Evolutionary conservation across 1,140 invertebrate genomes (phyloP).

Genomic region (Forficula auricularia): DNA sequence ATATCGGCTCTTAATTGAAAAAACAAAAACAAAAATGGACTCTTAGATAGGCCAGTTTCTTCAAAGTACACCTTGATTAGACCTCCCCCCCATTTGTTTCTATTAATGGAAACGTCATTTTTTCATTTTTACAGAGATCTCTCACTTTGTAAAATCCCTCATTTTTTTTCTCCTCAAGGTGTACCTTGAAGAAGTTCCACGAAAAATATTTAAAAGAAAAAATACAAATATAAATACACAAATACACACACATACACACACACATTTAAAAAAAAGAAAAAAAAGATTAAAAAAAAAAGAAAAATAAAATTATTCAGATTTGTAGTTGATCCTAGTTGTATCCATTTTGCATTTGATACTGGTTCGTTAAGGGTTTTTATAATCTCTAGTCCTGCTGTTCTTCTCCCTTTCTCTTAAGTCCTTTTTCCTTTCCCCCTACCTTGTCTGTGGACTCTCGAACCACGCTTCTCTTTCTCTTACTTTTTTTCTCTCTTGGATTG

Average conservation of each 20-base stretch:
- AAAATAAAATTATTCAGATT: conserved; percentile 2
- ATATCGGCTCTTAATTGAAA: no score
- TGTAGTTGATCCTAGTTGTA: conserved; percentile 11
- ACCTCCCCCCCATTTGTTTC: no score
- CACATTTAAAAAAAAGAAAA: no score
- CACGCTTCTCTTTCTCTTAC: background rate
- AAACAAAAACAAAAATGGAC: background rate
- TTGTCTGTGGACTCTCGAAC: no score
- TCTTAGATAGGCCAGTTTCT: conserved; percentile 3
- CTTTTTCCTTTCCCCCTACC: no score
- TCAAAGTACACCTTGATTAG: conserved; percentile 10
- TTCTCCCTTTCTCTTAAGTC: conserved; percentile 2
- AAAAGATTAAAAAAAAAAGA: no score
- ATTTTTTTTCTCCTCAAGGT: conserved; percentile 6
- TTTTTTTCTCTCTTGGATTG: background rate
- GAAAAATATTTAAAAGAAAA: conserved; percentile 1
- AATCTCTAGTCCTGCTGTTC: conserved; percentile 17
- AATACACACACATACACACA: no score
- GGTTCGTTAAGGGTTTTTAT: conserved; percentile 13
- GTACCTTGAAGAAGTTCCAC: conserved; percentile 11
- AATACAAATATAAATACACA: conserved; percentile 1
- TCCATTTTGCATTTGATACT: conserved; percentile 14
- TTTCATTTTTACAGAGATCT: no score
- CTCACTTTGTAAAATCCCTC: no score
- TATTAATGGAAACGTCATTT: no score